Evolutionary conservation across 1,140 invertebrate species (phyloP).

Genomic region (Drosophila lacertosa): DNA sequence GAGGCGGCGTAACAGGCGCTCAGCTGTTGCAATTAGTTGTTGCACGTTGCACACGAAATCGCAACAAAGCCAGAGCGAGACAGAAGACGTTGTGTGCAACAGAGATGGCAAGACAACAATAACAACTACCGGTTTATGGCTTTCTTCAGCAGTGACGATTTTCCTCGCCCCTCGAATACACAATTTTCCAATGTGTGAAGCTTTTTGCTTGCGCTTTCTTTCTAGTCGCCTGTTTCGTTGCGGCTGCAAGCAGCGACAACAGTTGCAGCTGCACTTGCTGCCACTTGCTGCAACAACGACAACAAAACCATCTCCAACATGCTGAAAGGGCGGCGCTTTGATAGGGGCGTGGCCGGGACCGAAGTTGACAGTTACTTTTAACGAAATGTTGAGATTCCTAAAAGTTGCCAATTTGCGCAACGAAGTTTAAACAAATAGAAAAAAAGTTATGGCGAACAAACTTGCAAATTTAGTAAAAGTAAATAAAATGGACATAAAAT

Average conservation of each 20-base stretch:
- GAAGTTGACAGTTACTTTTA: too few relatives aligned
- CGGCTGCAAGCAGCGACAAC: conserved; percentile 50
- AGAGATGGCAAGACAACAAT: conserved; percentile 7
- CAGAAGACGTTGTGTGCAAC: conserved; percentile 1
- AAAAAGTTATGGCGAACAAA: too few relatives aligned
- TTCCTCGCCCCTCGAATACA: neutral
- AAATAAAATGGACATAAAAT: too few relatives aligned
- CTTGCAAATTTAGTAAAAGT: too few relatives aligned
- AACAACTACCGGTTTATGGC: conserved; percentile 59
- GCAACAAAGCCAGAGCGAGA: conserved; percentile 30
- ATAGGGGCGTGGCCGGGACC: too few relatives aligned
- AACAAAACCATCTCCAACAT: conserved; percentile 18
- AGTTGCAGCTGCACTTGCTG: conserved; percentile 55
- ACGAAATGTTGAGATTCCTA: too few relatives aligned
- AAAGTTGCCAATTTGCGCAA: too few relatives aligned
- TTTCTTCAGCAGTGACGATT: conserved; percentile 41
- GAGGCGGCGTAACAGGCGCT: conserved; percentile 70
- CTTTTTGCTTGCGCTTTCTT: conserved; percentile 73
- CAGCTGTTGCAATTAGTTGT: conserved; percentile 45
- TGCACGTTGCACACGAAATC: conserved; percentile 55
- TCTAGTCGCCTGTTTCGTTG: conserved; percentile 74
- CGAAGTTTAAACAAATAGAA: too few relatives aligned
- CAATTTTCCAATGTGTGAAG: conserved; percentile 24
- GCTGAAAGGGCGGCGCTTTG: too few relatives aligned
- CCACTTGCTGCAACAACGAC: conserved; percentile 23